Evolutionary conservation across 2,797 vertebrate genomes (phyloP), one percentile per base, ranked within the genome.

Genomic region (Phaenicophaeus curvirostris): DNA sequence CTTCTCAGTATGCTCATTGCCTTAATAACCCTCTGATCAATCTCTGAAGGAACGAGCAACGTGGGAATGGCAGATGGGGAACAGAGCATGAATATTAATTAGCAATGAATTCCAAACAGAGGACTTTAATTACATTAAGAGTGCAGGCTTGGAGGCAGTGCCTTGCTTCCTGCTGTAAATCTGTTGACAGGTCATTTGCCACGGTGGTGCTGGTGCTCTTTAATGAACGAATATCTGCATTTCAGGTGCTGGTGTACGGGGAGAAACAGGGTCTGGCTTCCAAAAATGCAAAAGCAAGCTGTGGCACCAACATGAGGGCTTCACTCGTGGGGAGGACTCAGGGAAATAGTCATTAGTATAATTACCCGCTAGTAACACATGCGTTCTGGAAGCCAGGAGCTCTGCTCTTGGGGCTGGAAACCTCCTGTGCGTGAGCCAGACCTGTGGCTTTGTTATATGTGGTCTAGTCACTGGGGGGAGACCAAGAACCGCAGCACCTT

Each of bases 81-180:
- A 87, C 74, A 91, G 93, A 94, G 48, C 82, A 97, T 97, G 97
- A 98, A 97, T 98, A 97, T 96, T 97, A 96, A 98, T 97, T 96
- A 96, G 92, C 54, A 76, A 79, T 20, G 88, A 96, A 91, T 97
- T 96, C 96, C 95, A 95, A 97, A 96, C 96, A 97, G 97, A 97
- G 92, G 94, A 76, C 93, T 96, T 96, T 98, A 97, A 98, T 97
- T 97, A 94, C 93, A 94, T 96, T 96, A 96, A 95, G 95, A 68
- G 69, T 5, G 11, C 55, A 94, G 89, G 87, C 95, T 97, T 20
- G 5, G 82, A 96, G 96, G 96, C 97, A 95, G 87, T 82, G 93
- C 96, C 94, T 96, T 92, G 95, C 84, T 96, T 97, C 95, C 95
- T 96, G 95, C 95, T 84, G 78, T 89, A 95, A 96, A 96, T 96